A percentile compares a stretch with the other conserved stretches of the same genome.
Evolutionary conservation across 2,113 vertebrate species (phyloP).

Genomic region (Rattus norvegicus): DNA sequence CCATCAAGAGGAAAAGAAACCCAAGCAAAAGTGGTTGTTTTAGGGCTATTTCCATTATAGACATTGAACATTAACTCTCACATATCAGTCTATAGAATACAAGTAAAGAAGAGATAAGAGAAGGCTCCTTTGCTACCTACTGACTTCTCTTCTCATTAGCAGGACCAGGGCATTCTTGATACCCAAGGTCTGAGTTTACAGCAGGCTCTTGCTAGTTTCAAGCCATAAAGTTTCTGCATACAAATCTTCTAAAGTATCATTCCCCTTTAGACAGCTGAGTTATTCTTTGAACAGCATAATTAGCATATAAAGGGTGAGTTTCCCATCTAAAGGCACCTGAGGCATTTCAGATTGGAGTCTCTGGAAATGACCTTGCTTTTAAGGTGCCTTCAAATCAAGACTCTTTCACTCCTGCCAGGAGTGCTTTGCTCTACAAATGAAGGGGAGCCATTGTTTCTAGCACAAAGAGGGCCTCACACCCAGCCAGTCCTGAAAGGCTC

Average conservation of each 20-base stretch:
- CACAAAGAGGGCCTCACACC: background rate
- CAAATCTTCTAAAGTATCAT: slow-evolving; percentile 19
- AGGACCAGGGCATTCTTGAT: background rate
- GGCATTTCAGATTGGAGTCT: slow-evolving; percentile 38
- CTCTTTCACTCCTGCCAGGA: background rate
- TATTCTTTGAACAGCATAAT: slow-evolving; percentile 75
- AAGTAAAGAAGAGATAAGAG: slow-evolving; percentile 59
- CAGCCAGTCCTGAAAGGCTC: background rate
- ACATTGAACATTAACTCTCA: slow-evolving; percentile 63
- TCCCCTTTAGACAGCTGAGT: slow-evolving; percentile 48
- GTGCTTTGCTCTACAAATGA: slow-evolving; percentile 27
- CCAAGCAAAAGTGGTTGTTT: background rate
- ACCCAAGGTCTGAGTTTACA: background rate
- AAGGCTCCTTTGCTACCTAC: slow-evolving; percentile 60
- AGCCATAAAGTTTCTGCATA: slow-evolving; percentile 30
- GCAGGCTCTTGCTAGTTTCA: slow-evolving; percentile 28
- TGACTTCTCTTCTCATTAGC: background rate
- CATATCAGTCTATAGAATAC: slow-evolving; percentile 65
- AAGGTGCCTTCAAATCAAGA: slow-evolving; percentile 12
- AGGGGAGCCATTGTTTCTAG: slow-evolving; percentile 24
- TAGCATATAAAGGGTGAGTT: slow-evolving; percentile 77
- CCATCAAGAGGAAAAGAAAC: background rate
- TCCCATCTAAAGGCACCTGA: slow-evolving; percentile 74
- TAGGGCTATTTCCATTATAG: slow-evolving; percentile 39
- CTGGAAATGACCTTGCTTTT: slow-evolving; percentile 71